Evolutionary conservation across 2,797 vertebrate genomes (phyloP).

Genomic region (Mycteria americana): DNA sequence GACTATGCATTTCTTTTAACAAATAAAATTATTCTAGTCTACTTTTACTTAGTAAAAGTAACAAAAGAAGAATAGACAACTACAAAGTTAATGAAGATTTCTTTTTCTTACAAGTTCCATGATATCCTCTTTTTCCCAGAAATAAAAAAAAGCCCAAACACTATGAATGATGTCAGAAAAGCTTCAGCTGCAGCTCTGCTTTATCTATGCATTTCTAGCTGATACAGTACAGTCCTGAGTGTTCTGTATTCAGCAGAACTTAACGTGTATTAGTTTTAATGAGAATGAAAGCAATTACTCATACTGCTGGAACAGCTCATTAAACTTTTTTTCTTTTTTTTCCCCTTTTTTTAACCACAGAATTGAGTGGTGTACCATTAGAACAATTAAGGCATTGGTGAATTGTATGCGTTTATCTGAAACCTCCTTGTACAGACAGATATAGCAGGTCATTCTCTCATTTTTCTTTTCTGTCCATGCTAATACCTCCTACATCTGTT

Average conservation of each 20-base stretch:
- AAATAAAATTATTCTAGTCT: not conserved
- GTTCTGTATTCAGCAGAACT: not conserved
- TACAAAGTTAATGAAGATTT: not conserved
- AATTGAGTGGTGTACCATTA: not conserved
- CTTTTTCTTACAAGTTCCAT: not conserved
- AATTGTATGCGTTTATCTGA: not conserved
- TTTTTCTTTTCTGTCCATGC: not conserved
- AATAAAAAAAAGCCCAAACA: not conserved
- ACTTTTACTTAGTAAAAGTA: not conserved
- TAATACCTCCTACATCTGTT: not conserved
- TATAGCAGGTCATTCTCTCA: not conserved
- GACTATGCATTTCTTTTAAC: not conserved
- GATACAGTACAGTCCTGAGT: not conserved
- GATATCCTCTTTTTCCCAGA: not conserved
- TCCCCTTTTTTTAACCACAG: not conserved
- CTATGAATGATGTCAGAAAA: not conserved
- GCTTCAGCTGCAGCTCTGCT: not conserved
- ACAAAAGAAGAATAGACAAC: not conserved
- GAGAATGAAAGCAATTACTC: conserved; percentile 25
- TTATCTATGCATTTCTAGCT: not conserved
- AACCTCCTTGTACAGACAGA: conserved; percentile 5
- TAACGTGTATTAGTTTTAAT: conserved; percentile 14
- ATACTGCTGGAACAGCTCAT: not conserved
- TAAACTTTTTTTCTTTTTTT: not conserved
- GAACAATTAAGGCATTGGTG: conserved; percentile 16